Base-by-base conservation (phyloP, 1,140 invertebrate genomes). In the Leptinotarsa texana region DNA sequence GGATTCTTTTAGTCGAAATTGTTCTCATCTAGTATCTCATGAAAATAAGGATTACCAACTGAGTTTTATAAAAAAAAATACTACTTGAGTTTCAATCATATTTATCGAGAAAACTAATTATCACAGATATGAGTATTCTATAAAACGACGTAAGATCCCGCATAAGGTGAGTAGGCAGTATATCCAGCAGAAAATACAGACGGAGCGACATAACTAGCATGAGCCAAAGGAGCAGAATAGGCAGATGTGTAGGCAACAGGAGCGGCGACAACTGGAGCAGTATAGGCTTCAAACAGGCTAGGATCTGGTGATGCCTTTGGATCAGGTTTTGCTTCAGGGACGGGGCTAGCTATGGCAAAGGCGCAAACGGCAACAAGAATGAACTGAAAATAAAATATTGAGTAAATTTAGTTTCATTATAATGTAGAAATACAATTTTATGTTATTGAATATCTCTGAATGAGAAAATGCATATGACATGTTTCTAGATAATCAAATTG, bases 101-200 rank as follows among this genome's bases (percentile, higher is more conserved):
- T 57, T 57, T 57, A 57, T 57, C n/a, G 2, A 57, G n/a, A 2
- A 57, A n/a, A 57, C n/a, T 2, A 0, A 4, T 0, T 57, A 57
- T 57, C 17, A 57, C n/a, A 57, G n/a, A 17, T 57, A 42, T 17
- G 51, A 57, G 51, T 18, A 57, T 57, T 18, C 63, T 73, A 73
- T 8, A 73, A 61, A 18, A 73, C 71, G 47, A 73, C 24, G 22
- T 73, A 73, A 73, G 71, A 73, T 47, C 15, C 61, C 5, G 63
- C 42, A 33, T 73, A 33, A 8, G 71, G 71, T 21, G 71, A 73
- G 22, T 73, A 73, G 13, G 77, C 75, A 15, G 72, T 74, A 33
- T 76, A 78, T 69, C 77, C 77, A 5, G 77, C 70, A 24, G 72
- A 69, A 51, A 76, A 78, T 4, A 78, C 77, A 49, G 74, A 75